These are phyloP conservation scores for Notarius quadriscutis DNA, from an alignment of 2,113 vertebrate genomes.

Conservation along the genomic window DNA sequence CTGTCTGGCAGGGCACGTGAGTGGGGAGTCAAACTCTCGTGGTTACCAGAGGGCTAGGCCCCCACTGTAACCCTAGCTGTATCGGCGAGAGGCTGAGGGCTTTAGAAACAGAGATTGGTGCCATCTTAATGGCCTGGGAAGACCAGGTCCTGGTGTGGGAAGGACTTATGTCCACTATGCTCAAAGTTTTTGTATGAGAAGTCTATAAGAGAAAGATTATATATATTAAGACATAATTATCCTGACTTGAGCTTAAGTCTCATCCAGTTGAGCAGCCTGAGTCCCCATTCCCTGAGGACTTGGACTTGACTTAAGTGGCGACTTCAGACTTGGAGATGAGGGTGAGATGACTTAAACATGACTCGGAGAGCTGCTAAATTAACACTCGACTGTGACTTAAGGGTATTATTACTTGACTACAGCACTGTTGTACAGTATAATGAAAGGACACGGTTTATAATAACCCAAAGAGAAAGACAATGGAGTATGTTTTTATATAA, in stretches of 20 bases:
- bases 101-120: too few relatives aligned
- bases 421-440: neutral
- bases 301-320: neutral
- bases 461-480: neutral
- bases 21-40: too few relatives aligned
- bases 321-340: neutral
- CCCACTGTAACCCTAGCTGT: too few relatives aligned
- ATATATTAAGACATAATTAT: neutral
- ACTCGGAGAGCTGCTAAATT: neutral
- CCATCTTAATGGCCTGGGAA: too few relatives aligned
- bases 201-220: neutral
- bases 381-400: neutral
- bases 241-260: neutral
- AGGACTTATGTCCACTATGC: too few relatives aligned
- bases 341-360: neutral
- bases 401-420: neutral
- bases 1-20: too few relatives aligned
- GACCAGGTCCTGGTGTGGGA: too few relatives aligned
- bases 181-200: too few relatives aligned
- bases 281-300: neutral
- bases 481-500: neutral
- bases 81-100: too few relatives aligned
- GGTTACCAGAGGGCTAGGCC: too few relatives aligned
- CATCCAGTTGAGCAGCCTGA: neutral
- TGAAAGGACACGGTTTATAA: neutral